Percentiles rank a stretch among this genome's conserved stretches.
Evolutionary conservation across 2,797 vertebrate species (phyloP).

Genomic region (Discoglossus pictus): DNA sequence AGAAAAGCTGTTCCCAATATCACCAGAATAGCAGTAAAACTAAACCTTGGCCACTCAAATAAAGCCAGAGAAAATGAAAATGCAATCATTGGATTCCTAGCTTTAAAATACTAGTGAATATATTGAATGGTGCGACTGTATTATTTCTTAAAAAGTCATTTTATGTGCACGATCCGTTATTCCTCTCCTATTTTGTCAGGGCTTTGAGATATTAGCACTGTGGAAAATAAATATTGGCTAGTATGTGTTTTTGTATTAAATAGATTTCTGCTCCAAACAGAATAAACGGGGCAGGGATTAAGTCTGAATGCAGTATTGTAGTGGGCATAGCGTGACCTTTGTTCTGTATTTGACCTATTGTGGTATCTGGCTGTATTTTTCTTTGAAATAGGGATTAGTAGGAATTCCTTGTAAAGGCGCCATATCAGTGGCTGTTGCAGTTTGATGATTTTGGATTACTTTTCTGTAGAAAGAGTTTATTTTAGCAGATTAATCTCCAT

Average conservation of each 20-base stretch:
- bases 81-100: background rate
- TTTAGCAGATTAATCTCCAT: slow-evolving; percentile 31
- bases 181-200: slow-evolving; percentile 3
- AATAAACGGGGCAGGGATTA: slow-evolving; percentile 4
- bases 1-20: background rate
- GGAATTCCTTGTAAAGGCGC: slow-evolving; percentile 22
- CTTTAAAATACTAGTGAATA: background rate
- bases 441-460: background rate
- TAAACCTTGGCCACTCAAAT: background rate
- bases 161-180: background rate
- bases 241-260: slow-evolving; percentile 17
- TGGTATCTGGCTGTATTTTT: background rate
- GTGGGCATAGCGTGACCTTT: slow-evolving; percentile 4
- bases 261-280: slow-evolving; percentile 12
- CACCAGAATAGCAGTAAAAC: background rate
- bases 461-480: background rate
- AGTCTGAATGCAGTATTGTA: slow-evolving; percentile 6
- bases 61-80: slow-evolving; percentile 13
- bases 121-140: slow-evolving; percentile 5
- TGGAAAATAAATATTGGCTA: slow-evolving; percentile 8
- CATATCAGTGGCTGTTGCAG: slow-evolving; percentile 10
- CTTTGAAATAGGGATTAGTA: slow-evolving; percentile 34
- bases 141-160: too few relatives aligned
- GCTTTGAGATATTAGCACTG: background rate
- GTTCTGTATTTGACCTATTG: slow-evolving; percentile 10